Evolutionary conservation across 2,797 vertebrate genomes (phyloP).

Genomic region (Mus spretus): DNA sequence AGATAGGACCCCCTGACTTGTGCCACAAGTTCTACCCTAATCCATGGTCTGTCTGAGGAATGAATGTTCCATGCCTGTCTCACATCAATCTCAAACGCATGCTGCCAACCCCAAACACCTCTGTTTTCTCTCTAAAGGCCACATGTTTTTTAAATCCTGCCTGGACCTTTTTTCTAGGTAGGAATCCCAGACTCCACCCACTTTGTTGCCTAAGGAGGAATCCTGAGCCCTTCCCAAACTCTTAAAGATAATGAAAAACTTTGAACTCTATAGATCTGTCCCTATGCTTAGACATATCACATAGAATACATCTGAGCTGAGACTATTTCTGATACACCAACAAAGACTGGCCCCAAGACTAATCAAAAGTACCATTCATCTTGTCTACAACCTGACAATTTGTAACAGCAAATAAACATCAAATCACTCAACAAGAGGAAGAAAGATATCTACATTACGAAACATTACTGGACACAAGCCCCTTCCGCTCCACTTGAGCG

Average conservation of each 20-base stretch:
- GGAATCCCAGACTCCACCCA: not conserved
- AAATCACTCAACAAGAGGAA: not conserved
- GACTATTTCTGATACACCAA: not conserved
- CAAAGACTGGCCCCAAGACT: not conserved
- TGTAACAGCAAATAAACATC: not conserved
- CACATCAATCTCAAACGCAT: not conserved
- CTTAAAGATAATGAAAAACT: not conserved
- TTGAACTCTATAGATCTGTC: not conserved
- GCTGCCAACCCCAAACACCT: not conserved
- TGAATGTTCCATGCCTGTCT: not conserved
- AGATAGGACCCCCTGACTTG: not conserved
- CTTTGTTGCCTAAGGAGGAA: not conserved
- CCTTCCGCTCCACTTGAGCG: no score
- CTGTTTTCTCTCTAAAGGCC: not conserved
- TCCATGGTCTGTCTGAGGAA: not conserved
- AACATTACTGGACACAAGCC: no score
- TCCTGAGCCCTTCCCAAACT: not conserved
- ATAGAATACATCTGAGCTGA: not conserved
- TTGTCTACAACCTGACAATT: not conserved
- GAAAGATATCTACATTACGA: not conserved
- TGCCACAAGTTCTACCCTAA: not conserved
- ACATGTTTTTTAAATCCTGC: not conserved
- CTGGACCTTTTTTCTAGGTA: no score
- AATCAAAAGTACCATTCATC: not conserved
- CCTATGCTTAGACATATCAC: not conserved